Evolutionary conservation across 2,113 vertebrate species (phyloP).

Genomic region (Thunnus thynnus): DNA sequence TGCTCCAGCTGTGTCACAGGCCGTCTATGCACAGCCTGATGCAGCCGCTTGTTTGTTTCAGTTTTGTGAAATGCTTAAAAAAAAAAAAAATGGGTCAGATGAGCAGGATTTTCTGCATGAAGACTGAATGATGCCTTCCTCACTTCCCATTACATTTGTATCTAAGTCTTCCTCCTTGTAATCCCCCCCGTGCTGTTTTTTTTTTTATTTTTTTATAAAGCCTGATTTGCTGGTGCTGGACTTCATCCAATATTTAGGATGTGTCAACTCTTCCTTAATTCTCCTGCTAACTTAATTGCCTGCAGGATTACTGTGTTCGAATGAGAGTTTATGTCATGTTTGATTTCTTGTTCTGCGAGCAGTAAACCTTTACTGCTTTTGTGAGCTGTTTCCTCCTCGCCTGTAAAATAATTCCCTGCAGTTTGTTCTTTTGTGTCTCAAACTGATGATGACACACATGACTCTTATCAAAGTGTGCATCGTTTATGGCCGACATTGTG

Average conservation of each 20-base stretch:
- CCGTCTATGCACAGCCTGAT: not conserved
- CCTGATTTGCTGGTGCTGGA: constrained; percentile 37
- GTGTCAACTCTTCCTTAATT: constrained; percentile 46
- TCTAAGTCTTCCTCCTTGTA: not conserved
- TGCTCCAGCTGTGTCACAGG: constrained; percentile 26
- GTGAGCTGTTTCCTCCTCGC: not conserved
- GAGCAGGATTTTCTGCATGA: not conserved
- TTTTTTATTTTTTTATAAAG: not conserved
- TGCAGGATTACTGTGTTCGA: constrained; percentile 40
- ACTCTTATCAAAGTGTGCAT: no score
- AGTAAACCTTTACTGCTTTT: constrained; percentile 4
- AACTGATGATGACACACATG: not conserved
- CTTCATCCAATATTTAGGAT: constrained; percentile 39
- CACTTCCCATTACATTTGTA: not conserved
- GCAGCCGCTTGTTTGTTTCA: not conserved
- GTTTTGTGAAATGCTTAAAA: not conserved
- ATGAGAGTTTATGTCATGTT: constrained; percentile 13
- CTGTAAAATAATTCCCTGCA: not conserved
- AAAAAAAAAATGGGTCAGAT: not conserved
- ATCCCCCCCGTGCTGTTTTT: not conserved
- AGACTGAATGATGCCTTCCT: not conserved
- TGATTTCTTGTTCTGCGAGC: constrained; percentile 26
- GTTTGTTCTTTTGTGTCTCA: not conserved
- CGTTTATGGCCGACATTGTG: not conserved
- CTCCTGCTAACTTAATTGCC: constrained; percentile 24